A percentile compares a stretch with the other conserved stretches of the same genome.
Evolutionary conservation across 2,113 vertebrate genomes (phyloP).

Genomic region (Mesoclemmys tuberculata): DNA sequence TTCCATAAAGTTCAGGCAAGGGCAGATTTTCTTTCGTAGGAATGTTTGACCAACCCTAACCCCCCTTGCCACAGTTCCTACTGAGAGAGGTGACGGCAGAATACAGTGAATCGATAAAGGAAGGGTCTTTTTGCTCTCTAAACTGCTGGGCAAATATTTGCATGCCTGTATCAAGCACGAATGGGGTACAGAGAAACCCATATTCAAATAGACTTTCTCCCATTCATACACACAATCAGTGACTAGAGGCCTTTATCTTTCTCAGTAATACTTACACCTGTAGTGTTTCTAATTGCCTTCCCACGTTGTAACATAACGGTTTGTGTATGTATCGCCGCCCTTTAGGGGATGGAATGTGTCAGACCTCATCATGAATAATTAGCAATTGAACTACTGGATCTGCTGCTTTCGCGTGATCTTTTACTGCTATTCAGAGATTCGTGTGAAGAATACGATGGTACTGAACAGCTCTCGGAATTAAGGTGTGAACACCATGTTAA

Average conservation of each 20-base stretch:
- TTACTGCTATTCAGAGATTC: not conserved
- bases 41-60: not conserved
- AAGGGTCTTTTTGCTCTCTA: not conserved
- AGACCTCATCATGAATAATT: not conserved
- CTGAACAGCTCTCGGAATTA: not conserved
- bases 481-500: not conserved
- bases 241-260: not conserved
- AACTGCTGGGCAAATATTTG: not conserved
- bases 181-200: not conserved
- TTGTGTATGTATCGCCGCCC: not conserved
- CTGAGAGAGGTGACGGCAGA: not conserved
- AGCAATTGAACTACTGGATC: not conserved
- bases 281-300: not conserved
- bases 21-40: not conserved
- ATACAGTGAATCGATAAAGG: not conserved
- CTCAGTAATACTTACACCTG: rapidly evolving
- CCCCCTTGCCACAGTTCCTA: not conserved
- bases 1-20: not conserved
- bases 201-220: not conserved
- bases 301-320: not conserved
- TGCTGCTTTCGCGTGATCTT: not conserved
- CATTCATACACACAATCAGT: not conserved
- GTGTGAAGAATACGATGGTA: not conserved
- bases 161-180: not conserved
- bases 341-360: not conserved